Evolutionary conservation across 2,797 vertebrate genomes (phyloP), one percentile per base, ranked within the genome.

Genomic region (Gallinago stenura): DNA sequence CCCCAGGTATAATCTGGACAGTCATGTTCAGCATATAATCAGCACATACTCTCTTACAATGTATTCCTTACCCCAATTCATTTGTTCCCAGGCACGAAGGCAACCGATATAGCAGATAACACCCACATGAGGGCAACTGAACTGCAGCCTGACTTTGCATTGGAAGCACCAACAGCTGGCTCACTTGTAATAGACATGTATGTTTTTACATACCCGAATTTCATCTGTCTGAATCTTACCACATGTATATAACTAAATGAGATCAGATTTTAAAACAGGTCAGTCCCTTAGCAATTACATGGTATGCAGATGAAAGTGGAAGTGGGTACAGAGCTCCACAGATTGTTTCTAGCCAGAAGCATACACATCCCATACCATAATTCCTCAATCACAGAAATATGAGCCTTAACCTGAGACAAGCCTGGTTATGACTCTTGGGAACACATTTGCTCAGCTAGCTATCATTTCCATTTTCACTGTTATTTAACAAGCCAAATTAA

Each of bases 351-450:
- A 76, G 26, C 1, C 6, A 7, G 12, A 53, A 58, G 15, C 0
- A 2, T 24, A 14, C 15, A 25, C 35, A 20, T 13, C 4, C 7
- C 17, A 1, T 30, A 14, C 17, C 3, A 8, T 25, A 71, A 54
- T 50, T 71, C 31, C 12, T 33, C 26, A 56, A 16, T 21, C 10
- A 54, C 12, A 13, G 20, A 68, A 83, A 30, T 4, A 24, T 0
- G 1, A 85, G 7, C 33, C 11, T 39, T 37, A 72, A 11, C 6
- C 39, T 41, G 43, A 10, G 25, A 19, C 26, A 69, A 26, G 5
- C 15, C 41, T 92, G 35, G 11, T 43, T 56, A 16, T 0, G 0
- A 28, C 7, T 28, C 7, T 35, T 46, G 14, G 13, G 26, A 58
- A 12, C 14, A 2, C 28, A 43, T 64, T 60, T 90, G 13, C 5